phyloP scores from a whole-genome alignment of 2,888 invertebrate genomes.

The Limnephilus auricula region DNA sequence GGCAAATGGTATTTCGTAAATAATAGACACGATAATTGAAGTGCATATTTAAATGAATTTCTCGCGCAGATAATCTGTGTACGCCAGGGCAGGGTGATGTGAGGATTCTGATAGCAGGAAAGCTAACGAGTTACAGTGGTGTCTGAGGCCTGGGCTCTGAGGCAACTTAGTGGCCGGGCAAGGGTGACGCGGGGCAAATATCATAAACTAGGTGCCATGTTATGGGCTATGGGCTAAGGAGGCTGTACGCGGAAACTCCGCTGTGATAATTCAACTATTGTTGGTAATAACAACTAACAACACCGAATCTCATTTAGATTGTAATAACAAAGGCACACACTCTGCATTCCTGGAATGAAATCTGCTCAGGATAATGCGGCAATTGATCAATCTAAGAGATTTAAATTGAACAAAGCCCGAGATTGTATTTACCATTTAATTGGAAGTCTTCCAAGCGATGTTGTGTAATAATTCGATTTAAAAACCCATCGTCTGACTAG shows the following conservation, averaged over 20 bases:
- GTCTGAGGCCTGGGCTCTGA: no score
- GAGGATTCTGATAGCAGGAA: conserved; percentile 32
- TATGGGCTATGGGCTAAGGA: background rate
- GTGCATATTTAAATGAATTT: conserved; percentile 10
- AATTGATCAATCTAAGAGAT: background rate
- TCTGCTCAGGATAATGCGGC: background rate
- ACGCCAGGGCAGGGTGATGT: conserved; percentile 8
- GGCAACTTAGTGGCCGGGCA: no score
- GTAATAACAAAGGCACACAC: conserved; percentile 19
- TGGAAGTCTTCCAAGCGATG: background rate
- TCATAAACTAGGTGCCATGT: conserved; percentile 41
- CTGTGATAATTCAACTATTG: conserved; percentile 35
- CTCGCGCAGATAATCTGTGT: conserved; percentile 10
- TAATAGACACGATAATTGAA: background rate
- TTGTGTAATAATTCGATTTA: background rate
- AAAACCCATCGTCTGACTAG: background rate
- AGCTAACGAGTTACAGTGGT: conserved; percentile 41
- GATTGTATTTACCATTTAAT: background rate
- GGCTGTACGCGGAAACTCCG: conserved; percentile 16
- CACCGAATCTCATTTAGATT: conserved; percentile 35
- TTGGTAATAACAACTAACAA: background rate
- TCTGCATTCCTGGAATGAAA: background rate
- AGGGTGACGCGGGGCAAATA: conserved; percentile 32
- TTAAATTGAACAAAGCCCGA: background rate
- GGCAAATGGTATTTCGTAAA: no score